phyloP scores from a whole-genome alignment of 2,797 vertebrate species.

The Sebastes trivittatus region DNA sequence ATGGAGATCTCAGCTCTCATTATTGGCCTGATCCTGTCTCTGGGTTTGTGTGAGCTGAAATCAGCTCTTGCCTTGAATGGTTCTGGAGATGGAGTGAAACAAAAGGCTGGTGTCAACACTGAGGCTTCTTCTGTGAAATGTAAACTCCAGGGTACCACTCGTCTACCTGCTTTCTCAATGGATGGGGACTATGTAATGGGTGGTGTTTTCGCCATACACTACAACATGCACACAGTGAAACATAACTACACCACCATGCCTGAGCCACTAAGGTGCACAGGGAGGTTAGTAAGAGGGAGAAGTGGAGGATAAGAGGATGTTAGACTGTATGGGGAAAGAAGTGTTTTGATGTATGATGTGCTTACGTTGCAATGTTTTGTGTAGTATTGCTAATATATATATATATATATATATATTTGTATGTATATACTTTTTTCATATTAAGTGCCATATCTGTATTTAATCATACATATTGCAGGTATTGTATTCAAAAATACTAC shows the following conservation, averaged over 20 bases:
- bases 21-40: conserved; percentile 5
- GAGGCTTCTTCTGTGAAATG: conserved; percentile 9
- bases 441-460: not conserved
- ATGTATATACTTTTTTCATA: no score
- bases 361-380: not conserved
- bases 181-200: conserved; percentile 35
- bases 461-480: no score
- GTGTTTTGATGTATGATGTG: not conserved
- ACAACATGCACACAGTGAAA: conserved; percentile 39
- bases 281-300: no score
- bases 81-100: not conserved
- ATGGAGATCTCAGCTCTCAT: conserved; percentile 28
- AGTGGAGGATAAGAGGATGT: not conserved
- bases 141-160: conserved; percentile 20
- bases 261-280: conserved; percentile 30
- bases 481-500: not conserved
- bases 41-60: conserved; percentile 18
- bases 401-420: no score
- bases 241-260: conserved; percentile 60
- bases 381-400: no score
- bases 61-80: not conserved
- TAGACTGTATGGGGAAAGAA: not conserved
- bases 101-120: not conserved
- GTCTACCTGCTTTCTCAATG: conserved; percentile 31
- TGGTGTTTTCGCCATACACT: conserved; percentile 66